These are phyloP conservation scores for Adelosebastes latens DNA, from an alignment of 2,797 vertebrate genomes.

Conservation along the genomic window DNA sequence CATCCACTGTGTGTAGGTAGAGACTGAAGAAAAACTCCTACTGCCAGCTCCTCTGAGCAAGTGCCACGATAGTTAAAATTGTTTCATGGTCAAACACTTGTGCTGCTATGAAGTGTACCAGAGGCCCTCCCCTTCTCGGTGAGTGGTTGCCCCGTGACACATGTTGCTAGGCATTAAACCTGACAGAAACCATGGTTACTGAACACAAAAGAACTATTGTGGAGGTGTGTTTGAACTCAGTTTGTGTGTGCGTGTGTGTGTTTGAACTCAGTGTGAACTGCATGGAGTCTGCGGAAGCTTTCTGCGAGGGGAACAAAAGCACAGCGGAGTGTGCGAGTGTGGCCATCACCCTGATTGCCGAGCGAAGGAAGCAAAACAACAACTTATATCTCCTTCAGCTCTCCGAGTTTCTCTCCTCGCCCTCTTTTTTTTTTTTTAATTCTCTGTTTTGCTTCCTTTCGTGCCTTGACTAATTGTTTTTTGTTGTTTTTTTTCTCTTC, in stretches of 20 bases:
- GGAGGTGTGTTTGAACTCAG: slow-evolving; percentile 81
- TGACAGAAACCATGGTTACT: slow-evolving; percentile 83
- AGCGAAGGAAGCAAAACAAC: slow-evolving; percentile 72
- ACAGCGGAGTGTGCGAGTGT: slow-evolving; percentile 68
- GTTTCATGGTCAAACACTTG: slow-evolving; percentile 80
- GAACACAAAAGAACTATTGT: slow-evolving; percentile 80
- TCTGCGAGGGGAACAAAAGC: slow-evolving; percentile 76
- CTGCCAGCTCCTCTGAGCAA: slow-evolving; percentile 47
- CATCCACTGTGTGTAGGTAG: slow-evolving; percentile 18
- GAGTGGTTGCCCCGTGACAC: slow-evolving; percentile 81
- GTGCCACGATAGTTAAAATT: slow-evolving; percentile 67
- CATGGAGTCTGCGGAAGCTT: slow-evolving; percentile 77
- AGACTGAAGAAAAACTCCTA: slow-evolving; percentile 14
- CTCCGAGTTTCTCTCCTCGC: slow-evolving; percentile 53
- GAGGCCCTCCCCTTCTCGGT: slow-evolving; percentile 69
- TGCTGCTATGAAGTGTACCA: slow-evolving; percentile 70
- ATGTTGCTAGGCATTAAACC: slow-evolving; percentile 85
- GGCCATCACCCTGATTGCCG: slow-evolving; percentile 78
- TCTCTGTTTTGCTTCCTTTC: slow-evolving; percentile 60
- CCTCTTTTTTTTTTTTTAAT: slow-evolving; percentile 60
- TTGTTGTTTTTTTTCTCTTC: slow-evolving; percentile 56
- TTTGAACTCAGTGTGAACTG: slow-evolving; percentile 80
- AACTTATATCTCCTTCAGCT: slow-evolving; percentile 72
- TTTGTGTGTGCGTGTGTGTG: slow-evolving; percentile 62
- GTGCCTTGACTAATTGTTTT: slow-evolving; percentile 76